These are phyloP conservation scores for Andrena bucephala DNA, from an alignment of 2,888 invertebrate species.

Conservation along the genomic window DNA sequence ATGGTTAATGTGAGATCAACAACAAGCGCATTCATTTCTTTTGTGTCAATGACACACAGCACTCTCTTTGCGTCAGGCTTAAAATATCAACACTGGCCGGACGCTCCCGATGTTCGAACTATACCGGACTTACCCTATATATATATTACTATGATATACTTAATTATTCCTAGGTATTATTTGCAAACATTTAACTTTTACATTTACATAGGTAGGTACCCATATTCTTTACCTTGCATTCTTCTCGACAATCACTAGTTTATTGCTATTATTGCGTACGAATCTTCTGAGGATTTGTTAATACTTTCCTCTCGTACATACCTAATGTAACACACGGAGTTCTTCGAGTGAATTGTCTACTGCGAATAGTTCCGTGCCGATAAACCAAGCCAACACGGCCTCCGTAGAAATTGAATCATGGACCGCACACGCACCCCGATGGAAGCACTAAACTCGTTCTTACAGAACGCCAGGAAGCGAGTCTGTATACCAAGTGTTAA, in stretches of 20 bases:
- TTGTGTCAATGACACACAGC: too few species aligned
- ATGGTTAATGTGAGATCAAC: too few species aligned
- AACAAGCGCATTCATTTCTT: too few species aligned
- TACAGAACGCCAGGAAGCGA: constrained; percentile 29
- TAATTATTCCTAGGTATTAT: too few species aligned
- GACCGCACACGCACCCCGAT: constrained; percentile 44
- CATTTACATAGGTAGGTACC: background rate
- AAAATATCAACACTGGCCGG: too few species aligned
- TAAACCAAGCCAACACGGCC: constrained; percentile 24
- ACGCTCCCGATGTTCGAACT: too few species aligned
- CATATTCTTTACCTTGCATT: background rate
- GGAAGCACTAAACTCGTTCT: constrained; percentile 30
- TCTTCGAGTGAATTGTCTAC: constrained; percentile 39
- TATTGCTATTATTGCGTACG: constrained; percentile 25
- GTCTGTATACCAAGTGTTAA: constrained; percentile 25
- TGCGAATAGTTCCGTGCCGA: constrained; percentile 37
- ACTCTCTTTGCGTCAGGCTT: too few species aligned
- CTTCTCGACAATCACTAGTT: constrained; percentile 25
- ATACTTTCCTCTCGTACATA: constrained; percentile 34
- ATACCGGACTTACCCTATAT: too few species aligned
- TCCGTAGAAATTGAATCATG: constrained; percentile 48
- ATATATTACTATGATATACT: too few species aligned
- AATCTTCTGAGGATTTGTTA: constrained; percentile 44
- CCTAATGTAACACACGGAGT: background rate
- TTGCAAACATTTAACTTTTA: too few species aligned